A percentile compares a stretch with the other conserved stretches of the same genome.
phyloP scores from a whole-genome alignment of 2,888 invertebrate species.

The Napeogenes sylphis region DNA sequence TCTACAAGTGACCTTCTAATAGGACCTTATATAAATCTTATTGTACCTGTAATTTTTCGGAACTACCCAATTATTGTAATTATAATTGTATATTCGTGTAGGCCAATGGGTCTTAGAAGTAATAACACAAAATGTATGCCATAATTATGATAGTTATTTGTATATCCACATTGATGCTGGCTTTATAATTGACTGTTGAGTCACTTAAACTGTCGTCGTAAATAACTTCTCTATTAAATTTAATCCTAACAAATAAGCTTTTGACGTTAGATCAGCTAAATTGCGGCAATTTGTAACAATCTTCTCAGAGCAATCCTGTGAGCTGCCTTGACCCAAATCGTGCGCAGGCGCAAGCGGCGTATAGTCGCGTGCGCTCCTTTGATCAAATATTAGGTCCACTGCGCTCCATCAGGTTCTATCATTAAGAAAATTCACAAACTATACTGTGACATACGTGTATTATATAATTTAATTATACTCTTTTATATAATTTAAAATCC shows the following conservation, averaged over 20 bases:
- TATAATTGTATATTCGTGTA: conserved; percentile 13
- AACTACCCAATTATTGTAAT: conserved; percentile 25
- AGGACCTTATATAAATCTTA: conserved; percentile 25
- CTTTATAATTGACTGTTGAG: conserved; percentile 4
- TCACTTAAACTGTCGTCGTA: not conserved
- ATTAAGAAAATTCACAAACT: too few relatives aligned
- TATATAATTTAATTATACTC: too few relatives aligned
- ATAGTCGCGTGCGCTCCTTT: conserved; percentile 45
- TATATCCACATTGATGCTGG: too few relatives aligned
- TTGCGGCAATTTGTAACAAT: conserved; percentile 56
- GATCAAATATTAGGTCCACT: conserved; percentile 17
- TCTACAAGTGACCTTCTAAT: conserved; percentile 27
- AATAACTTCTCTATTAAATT: not conserved
- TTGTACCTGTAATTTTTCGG: conserved; percentile 22
- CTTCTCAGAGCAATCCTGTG: conserved; percentile 55
- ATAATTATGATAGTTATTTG: too few relatives aligned
- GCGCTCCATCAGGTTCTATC: conserved; percentile 20
- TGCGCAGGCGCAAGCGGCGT: conserved; percentile 40
- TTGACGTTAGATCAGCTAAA: conserved; percentile 17
- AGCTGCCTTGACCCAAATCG: conserved; percentile 72
- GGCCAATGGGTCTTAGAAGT: not conserved
- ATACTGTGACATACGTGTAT: too few relatives aligned
- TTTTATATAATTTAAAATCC: too few relatives aligned
- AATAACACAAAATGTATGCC: too few relatives aligned
- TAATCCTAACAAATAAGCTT: conserved; percentile 7